These are phyloP conservation scores for Xiphophorus hellerii DNA, from an alignment of 2,113 vertebrate genomes.

Conservation along the genomic window DNA sequence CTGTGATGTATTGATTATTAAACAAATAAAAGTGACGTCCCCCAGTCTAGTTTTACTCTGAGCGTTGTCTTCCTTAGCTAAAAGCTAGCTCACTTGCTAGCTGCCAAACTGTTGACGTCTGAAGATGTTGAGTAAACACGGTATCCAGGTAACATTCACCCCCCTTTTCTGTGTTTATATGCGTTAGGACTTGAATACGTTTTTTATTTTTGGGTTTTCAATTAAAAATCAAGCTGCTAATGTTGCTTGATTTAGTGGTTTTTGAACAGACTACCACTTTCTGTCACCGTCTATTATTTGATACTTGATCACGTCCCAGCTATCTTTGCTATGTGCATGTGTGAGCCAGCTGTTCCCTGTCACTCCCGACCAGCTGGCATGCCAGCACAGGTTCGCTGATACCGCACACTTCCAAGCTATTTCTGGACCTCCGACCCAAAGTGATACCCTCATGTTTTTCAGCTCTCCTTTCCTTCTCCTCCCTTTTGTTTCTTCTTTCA, in stretches of 20 bases:
- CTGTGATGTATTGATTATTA: fast-evolving
- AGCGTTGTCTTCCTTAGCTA: not conserved
- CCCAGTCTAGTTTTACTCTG: fast-evolving
- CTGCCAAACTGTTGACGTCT: slow-evolving; percentile 56
- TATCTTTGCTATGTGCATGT: slow-evolving; percentile 51
- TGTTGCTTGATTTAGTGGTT: not conserved
- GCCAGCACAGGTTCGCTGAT: slow-evolving; percentile 59
- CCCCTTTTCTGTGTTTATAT: not conserved
- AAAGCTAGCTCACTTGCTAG: slow-evolving; percentile 51
- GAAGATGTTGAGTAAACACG: slow-evolving; percentile 8
- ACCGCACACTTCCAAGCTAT: slow-evolving; percentile 64
- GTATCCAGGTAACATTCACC: not conserved
- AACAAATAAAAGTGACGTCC: not conserved
- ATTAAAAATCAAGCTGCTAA: not conserved
- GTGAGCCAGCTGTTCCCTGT: slow-evolving; percentile 77
- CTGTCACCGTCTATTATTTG: slow-evolving; percentile 61
- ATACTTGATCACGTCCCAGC: slow-evolving; percentile 59
- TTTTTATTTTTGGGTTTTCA: not conserved
- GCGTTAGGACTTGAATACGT: too few species aligned
- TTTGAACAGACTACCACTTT: not conserved
- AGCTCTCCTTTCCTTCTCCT: not conserved
- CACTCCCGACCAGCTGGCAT: slow-evolving; percentile 74
- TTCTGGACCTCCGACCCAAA: slow-evolving; percentile 56
- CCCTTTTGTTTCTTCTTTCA: not conserved
- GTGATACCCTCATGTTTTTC: slow-evolving; percentile 4